Base-by-base conservation (phyloP, 2,888 invertebrate species). In the Hoplodrina blanda region DNA sequence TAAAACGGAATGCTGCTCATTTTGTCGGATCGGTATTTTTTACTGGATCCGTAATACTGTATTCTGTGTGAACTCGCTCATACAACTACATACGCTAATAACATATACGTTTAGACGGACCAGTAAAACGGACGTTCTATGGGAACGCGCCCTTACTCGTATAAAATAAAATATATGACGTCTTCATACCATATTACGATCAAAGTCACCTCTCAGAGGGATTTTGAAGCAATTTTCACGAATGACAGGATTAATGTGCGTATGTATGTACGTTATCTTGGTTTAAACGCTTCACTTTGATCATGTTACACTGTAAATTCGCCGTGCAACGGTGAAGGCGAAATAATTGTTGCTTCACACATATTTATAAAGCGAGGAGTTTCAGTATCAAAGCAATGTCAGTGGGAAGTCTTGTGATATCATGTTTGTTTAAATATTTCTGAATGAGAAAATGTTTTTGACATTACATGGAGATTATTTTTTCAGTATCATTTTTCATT, bases 221-320 rank as follows among this genome's bases (percentile, higher is more conserved):
- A 20, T 60, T 41, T 37, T 10, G 6, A 15, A 46, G 30, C 37
- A 63, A 56, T 69, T 56, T 74, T 63, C 63, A 56, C 60, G 30
- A 49, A 46, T 37, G 53, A 50, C 30, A 52, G 37, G n/a, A 46
- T 50, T 50, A 52, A 57, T 44, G 30, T n/a, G 8, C 41, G 11
- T 13, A 41, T 59, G n/a, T 13, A 46, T 11, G 15, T 52, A 55
- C 50, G 52, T 54, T 73, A 57, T 49, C 52, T 49, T 20, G 44
- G 50, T 69, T 56, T 37, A 56, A 75, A 63, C 33, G n/a, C n/a
- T 30, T 49, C 4, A 4, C 77, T 70, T 76, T 76, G 70, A 70
- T 76, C 69, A 20, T 37, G n/a, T 20, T 41, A 30, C 30, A 17
- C 25, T 68, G 41, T 41, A 68, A 25, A 62, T 53, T 61, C 52